Percentiles rank a stretch among this genome's conserved stretches.
Evolutionary conservation across 2,888 invertebrate species (phyloP).

Genomic region (Metopia argyrocephala): DNA sequence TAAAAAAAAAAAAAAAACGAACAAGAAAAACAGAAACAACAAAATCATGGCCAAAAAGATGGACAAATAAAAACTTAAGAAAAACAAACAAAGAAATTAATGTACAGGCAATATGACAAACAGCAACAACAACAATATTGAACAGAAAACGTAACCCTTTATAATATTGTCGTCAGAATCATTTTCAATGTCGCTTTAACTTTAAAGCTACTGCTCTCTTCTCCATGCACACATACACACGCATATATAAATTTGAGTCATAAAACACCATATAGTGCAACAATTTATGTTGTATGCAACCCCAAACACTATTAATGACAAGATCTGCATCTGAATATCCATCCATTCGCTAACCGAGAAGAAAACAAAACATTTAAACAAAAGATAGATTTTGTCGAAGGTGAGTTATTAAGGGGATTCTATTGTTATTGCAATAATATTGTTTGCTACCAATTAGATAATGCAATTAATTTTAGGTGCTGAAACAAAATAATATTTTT

Average conservation of each 20-base stretch:
- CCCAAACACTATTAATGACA: constrained; percentile 61
- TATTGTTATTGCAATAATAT: not conserved
- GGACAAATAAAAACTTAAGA: constrained; percentile 10
- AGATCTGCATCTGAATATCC: constrained; percentile 20
- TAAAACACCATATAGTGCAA: constrained; percentile 56
- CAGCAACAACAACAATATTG: constrained; percentile 53
- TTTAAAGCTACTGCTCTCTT: constrained; percentile 57
- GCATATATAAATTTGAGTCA: not conserved
- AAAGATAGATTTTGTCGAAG: constrained; percentile 8
- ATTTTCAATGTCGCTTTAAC: constrained; percentile 59
- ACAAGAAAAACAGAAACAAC: not conserved
- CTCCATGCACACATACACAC: not conserved
- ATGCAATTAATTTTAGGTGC: too few relatives aligned
- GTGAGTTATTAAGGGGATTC: not conserved
- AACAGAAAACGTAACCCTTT: constrained; percentile 54
- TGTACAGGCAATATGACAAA: constrained; percentile 22
- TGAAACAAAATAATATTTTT: too few relatives aligned
- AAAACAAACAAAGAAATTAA: constrained; percentile 29
- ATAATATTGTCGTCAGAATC: constrained; percentile 48
- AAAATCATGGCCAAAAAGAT: constrained; percentile 41
- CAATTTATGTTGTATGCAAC: constrained; percentile 68
- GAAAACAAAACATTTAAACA: not conserved
- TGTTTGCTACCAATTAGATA: not conserved
- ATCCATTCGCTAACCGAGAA: constrained; percentile 9
- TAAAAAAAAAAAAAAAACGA: too few relatives aligned